Conservation (phyloP, 2,888 invertebrate genomes). For the Lamellibrachia columna region DNA sequence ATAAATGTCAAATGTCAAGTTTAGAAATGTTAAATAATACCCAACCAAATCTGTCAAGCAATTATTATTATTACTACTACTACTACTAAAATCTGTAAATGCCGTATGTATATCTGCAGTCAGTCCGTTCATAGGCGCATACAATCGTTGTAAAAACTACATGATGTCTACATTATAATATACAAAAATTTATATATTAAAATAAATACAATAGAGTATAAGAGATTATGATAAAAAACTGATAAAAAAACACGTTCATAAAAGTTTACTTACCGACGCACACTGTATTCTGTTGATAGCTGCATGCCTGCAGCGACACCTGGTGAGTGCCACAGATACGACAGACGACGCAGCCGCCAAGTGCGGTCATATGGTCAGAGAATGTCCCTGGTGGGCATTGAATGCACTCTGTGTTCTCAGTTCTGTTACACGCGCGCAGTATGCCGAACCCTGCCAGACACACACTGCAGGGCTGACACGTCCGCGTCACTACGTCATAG, state of each 20-base stretch:
- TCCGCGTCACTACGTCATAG: slow-evolving; percentile 41
- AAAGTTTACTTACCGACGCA: slow-evolving; percentile 54
- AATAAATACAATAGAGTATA: no score
- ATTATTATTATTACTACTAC: no score
- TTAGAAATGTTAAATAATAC: no score
- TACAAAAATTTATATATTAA: no score
- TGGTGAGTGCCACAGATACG: slow-evolving; percentile 50
- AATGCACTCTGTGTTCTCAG: slow-evolving; percentile 53
- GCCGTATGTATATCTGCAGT: no score
- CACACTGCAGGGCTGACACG: slow-evolving; percentile 52
- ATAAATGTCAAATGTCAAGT: no score
- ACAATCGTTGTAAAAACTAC: no score
- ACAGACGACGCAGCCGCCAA: slow-evolving; percentile 53
- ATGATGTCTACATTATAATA: no score
- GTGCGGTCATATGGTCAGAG: slow-evolving; percentile 49
- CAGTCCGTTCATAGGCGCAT: no score
- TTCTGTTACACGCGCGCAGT: slow-evolving; percentile 45
- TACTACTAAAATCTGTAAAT: background rate
- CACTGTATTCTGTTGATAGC: slow-evolving; percentile 56
- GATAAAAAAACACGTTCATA: background rate
- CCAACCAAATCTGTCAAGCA: no score
- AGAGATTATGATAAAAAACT: no score
- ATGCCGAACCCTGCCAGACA: slow-evolving; percentile 57
- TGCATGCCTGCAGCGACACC: slow-evolving; percentile 53
- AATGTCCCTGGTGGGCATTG: slow-evolving; percentile 56